Base-by-base conservation (phyloP, 2,888 invertebrate genomes). In the Cosmia pyralina region DNA sequence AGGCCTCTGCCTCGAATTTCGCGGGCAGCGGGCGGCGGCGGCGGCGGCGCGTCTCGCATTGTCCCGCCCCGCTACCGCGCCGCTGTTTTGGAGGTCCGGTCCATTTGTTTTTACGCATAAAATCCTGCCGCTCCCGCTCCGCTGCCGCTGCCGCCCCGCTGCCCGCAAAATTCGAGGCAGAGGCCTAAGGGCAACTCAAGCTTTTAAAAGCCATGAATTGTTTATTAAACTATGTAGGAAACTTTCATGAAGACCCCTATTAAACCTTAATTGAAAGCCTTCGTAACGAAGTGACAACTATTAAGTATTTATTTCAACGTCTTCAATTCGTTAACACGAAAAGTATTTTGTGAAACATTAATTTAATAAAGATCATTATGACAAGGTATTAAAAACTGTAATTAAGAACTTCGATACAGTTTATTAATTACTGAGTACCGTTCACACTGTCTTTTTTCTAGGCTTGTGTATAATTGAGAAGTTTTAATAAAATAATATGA, bases 141-240 rank as follows among this genome's bases (percentile, higher is more conserved):
- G n/a, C n/a, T n/a, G n/a, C n/a, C n/a, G n/a, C n/a, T n/a, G n/a
- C n/a, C n/a, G n/a, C n/a, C n/a, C n/a, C n/a, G n/a, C n/a, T n/a
- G n/a, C n/a, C n/a, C n/a, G n/a, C n/a, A n/a, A n/a, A n/a, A n/a
- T n/a, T n/a, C n/a, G n/a, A n/a, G n/a, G n/a, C n/a, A n/a, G n/a
- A n/a, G n/a, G n/a, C n/a, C n/a, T n/a, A n/a, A 73, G 46, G 64
- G 57, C 63, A 53, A 13, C 62, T 65, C 17, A 28, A 48, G 66
- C 70, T 77, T 81, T 77, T 71, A 77, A 81, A 74, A 75, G 53
- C 46, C 52, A 28, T 84, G 82, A 84, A 80, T 85, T 75, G 62
- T 82, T 84, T 74, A 84, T 80, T 65, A 71, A 72, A 77, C 59
- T 59, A 66, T 28, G 28, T 28, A 28, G 15, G 41, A 57, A 69